These are phyloP conservation scores for Eumerus sabulonum DNA, from an alignment of 2,888 invertebrate species.

Conservation along the genomic window DNA sequence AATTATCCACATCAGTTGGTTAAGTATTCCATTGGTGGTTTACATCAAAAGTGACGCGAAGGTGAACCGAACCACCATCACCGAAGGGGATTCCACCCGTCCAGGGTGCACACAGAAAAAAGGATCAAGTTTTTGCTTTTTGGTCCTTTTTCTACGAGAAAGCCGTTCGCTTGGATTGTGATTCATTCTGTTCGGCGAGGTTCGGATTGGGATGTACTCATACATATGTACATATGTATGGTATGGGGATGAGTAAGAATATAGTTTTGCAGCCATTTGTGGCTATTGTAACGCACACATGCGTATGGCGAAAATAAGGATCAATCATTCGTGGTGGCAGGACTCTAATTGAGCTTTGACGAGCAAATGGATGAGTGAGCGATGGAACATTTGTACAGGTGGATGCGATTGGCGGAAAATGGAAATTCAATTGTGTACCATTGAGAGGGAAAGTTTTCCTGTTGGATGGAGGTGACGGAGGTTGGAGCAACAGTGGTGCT, in stretches of 20 bases:
- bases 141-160: conserved; percentile 36
- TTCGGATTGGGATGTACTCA: conserved; percentile 15
- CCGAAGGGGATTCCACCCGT: conserved; percentile 36
- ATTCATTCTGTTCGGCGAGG: conserved; percentile 47
- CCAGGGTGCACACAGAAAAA: conserved; percentile 48
- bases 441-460: conserved; percentile 31
- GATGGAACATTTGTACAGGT: conserved; percentile 58
- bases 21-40: conserved; percentile 68
- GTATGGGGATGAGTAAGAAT: neutral
- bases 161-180: conserved; percentile 54
- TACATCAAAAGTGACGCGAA: conserved; percentile 65
- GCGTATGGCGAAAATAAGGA: conserved; percentile 58
- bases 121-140: too few relatives aligned
- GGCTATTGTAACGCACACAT: conserved; percentile 38
- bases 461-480: neutral
- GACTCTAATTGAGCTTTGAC: conserved; percentile 61
- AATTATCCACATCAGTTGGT: conserved; percentile 68
- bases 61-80: conserved; percentile 38
- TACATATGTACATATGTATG: neutral
- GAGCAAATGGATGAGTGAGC: conserved; percentile 1
- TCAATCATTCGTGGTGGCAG: conserved; percentile 64
- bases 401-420: conserved; percentile 62
- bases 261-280: conserved; percentile 3
- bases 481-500: neutral
- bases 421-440: conserved; percentile 43